Conservation (phyloP, 2,113 vertebrate genomes). For the Heptranchias perlo region DNA sequence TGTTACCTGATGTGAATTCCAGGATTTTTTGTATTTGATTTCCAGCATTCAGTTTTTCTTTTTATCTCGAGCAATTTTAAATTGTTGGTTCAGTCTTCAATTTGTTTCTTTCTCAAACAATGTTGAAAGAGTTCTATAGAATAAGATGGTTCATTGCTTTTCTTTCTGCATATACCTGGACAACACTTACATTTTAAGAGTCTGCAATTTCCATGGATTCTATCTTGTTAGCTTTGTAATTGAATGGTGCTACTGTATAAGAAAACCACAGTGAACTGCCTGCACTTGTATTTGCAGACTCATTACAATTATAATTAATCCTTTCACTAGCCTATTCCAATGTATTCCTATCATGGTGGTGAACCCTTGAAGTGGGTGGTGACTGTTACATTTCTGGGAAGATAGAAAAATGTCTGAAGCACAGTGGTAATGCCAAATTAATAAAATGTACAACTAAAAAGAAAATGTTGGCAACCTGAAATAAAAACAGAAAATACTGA, state of each 20-base stretch:
- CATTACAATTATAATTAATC: neutral
- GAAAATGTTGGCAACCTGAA: neutral
- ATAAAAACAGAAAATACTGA: neutral
- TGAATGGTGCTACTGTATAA: neutral
- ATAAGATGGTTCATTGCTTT: neutral
- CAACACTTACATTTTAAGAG: neutral
- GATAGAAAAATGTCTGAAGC: neutral
- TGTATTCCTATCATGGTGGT: neutral
- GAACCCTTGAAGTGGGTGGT: neutral
- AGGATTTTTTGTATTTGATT: neutral
- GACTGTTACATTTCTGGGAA: neutral
- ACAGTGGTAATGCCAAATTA: neutral
- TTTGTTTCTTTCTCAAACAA: neutral
- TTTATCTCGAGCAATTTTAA: neutral
- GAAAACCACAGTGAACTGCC: neutral
- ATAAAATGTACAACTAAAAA: neutral
- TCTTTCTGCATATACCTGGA: neutral
- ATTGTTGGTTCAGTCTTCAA: neutral
- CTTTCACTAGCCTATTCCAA: neutral
- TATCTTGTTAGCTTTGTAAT: neutral
- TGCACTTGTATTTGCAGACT: neutral
- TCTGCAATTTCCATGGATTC: neutral
- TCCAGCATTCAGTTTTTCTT: neutral
- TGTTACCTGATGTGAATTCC: neutral
- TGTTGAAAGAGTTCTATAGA: neutral